Evolutionary conservation across 2,113 vertebrate species (phyloP).

Genomic region (Mixornis gularis): DNA sequence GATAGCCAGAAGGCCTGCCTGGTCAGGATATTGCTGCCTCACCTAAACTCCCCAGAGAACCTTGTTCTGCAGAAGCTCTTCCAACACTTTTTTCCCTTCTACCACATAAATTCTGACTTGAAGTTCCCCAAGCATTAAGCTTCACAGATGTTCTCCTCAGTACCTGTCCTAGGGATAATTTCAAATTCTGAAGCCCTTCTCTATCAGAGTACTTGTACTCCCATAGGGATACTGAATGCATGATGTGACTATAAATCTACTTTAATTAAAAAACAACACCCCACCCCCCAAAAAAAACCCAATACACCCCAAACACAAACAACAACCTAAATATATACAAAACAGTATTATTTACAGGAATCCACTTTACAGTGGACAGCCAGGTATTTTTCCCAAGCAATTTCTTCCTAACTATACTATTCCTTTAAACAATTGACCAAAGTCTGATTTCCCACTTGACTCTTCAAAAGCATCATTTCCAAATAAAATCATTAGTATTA

Average conservation of each 20-base stretch:
- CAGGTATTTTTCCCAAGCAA: not conserved
- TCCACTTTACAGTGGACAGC: not conserved
- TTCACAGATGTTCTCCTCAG: not conserved
- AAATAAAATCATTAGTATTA: not conserved
- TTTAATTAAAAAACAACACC: not conserved
- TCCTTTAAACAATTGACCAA: not conserved
- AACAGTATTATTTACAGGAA: not conserved
- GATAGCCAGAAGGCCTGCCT: not conserved
- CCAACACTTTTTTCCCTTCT: not conserved
- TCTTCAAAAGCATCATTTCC: not conserved
- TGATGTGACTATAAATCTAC: not conserved
- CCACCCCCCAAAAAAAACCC: rapidly evolving
- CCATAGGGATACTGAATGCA: not conserved
- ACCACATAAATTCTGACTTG: not conserved
- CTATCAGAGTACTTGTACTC: not conserved
- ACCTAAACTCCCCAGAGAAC: not conserved
- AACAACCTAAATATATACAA: not conserved
- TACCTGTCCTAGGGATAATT: not conserved
- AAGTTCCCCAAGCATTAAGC: not conserved
- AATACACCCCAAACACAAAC: not conserved
- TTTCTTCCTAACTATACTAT: not conserved
- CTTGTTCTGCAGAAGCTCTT: not conserved
- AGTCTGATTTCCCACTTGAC: not conserved
- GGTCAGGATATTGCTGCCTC: not conserved
- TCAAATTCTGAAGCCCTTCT: not conserved